These are phyloP conservation scores for Pangasius larnaudii DNA, from an alignment of 2,797 vertebrate species.

Conservation along the genomic window DNA sequence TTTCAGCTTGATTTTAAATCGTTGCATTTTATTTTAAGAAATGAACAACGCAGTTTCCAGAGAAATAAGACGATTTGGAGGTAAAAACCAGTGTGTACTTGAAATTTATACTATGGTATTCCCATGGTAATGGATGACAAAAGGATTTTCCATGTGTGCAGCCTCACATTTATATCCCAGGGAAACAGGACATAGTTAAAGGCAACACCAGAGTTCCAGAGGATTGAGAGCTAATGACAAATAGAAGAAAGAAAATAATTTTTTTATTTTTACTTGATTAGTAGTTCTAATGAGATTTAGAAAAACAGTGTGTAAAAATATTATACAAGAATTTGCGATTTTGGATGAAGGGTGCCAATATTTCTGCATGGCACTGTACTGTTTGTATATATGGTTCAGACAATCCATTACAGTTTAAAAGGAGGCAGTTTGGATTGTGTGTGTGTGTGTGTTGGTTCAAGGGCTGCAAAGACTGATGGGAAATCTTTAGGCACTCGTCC, in stretches of 20 bases:
- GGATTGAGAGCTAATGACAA: not conserved
- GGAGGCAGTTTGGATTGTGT: not conserved
- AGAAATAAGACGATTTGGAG: not conserved
- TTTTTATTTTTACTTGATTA: too few relatives aligned
- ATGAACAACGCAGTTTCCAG: not conserved
- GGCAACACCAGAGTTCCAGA: not conserved
- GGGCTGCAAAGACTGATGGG: constrained; percentile 57
- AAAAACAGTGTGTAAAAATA: not conserved
- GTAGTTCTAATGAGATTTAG: too few relatives aligned
- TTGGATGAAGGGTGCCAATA: not conserved
- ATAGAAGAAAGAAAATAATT: not conserved
- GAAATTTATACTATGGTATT: not conserved
- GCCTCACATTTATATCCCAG: not conserved
- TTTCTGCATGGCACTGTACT: not conserved
- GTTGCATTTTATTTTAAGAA: not conserved
- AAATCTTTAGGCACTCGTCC: constrained; percentile 62
- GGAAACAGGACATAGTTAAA: not conserved
- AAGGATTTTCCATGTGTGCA: not conserved
- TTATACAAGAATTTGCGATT: not conserved
- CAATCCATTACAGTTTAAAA: constrained; percentile 1
- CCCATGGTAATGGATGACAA: not conserved
- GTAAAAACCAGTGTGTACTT: not conserved
- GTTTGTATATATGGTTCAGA: not conserved
- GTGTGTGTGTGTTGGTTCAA: constrained; percentile 26
- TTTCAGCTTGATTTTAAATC: not conserved